A percentile compares a stretch with the other conserved stretches of the same genome.
Conservation (phyloP, 2,797 vertebrate species). For the Siniperca undulata region DNA sequence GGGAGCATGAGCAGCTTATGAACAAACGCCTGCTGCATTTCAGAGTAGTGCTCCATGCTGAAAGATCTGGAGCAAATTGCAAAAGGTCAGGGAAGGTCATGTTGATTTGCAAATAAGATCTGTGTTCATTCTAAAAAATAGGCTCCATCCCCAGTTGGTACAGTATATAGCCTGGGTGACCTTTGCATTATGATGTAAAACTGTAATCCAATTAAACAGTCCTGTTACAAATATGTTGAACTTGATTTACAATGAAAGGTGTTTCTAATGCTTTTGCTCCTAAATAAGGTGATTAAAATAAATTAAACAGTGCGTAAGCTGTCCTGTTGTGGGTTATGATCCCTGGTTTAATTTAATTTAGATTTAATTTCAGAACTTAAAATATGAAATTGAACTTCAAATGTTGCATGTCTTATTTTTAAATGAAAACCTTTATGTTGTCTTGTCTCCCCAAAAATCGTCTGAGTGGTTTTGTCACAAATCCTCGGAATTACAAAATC, state of each 20-base stretch:
- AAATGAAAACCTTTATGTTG: not conserved
- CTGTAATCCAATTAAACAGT: not conserved
- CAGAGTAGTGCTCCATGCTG: not conserved
- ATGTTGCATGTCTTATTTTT: not conserved
- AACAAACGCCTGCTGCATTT: conserved; percentile 18
- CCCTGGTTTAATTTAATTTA: not conserved
- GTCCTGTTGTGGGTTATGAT: not conserved
- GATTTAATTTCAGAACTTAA: not conserved
- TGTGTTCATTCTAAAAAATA: not conserved
- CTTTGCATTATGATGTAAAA: not conserved
- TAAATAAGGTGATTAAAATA: not conserved
- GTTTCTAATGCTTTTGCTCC: not conserved
- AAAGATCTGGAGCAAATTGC: not conserved
- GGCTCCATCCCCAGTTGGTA: not conserved
- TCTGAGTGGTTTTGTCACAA: not conserved
- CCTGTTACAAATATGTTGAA: too few relatives aligned
- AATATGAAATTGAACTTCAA: not conserved
- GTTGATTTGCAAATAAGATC: not conserved
- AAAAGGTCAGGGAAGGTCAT: not conserved
- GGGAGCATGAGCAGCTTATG: conserved; percentile 13
- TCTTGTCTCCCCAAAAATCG: not conserved
- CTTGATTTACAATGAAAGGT: not conserved
- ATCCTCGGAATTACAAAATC: not conserved
- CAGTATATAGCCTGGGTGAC: too few relatives aligned
- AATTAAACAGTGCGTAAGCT: not conserved